Evolutionary conservation across 2,888 invertebrate species (phyloP).

Genomic region (Polyploca ridens): DNA sequence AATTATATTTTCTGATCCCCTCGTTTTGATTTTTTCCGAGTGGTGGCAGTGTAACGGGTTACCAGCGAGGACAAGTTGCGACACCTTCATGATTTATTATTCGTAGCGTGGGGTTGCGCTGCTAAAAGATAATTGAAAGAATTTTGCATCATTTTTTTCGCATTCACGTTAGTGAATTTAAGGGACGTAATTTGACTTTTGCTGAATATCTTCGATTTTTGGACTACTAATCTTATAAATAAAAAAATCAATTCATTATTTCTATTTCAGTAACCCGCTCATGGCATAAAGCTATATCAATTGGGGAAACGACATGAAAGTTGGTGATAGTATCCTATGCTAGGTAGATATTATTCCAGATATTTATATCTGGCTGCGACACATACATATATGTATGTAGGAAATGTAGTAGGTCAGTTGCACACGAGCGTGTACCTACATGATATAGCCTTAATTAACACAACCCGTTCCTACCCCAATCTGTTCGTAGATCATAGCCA

Average conservation of each 20-base stretch:
- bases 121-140: conserved; percentile 63
- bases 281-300: not conserved
- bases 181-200: not conserved
- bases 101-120: conserved; percentile 47
- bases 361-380: too few relatives aligned
- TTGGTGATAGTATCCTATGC: too few relatives aligned
- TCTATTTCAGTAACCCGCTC: not conserved
- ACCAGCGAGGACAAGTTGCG: conserved; percentile 66
- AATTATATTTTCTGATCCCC: conserved; percentile 81
- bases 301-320: too few relatives aligned
- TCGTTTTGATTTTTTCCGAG: conserved; percentile 73
- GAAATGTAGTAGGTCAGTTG: conserved; percentile 27
- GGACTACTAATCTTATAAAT: too few relatives aligned
- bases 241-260: too few relatives aligned
- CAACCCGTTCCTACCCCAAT: conserved; percentile 58
- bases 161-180: conserved; percentile 23
- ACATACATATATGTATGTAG: conserved; percentile 15
- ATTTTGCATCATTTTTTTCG: conserved; percentile 50
- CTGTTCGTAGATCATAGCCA: conserved; percentile 73
- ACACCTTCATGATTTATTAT: conserved; percentile 77
- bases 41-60: conserved; percentile 71
- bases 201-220: not conserved
- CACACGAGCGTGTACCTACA: conserved; percentile 34
- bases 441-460: conserved; percentile 70
- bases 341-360: too few relatives aligned